Evolutionary conservation across 2,113 vertebrate genomes (phyloP).

Genomic region (Gambusia affinis): DNA sequence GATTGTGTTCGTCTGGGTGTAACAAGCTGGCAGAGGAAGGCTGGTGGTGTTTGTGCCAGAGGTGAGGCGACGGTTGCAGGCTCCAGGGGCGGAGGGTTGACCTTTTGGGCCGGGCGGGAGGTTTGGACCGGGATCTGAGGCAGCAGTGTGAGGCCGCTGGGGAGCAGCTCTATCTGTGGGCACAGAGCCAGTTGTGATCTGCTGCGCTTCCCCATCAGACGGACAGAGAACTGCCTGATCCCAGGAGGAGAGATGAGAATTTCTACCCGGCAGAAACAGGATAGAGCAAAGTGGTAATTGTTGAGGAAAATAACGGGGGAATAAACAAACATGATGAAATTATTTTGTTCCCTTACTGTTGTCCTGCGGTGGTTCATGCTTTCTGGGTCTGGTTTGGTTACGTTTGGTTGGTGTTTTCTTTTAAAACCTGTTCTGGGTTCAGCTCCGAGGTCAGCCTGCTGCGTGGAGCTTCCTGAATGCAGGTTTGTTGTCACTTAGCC

Average conservation of each 20-base stretch:
- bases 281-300: background rate
- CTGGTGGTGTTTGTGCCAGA: slow-evolving; percentile 49
- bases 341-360: background rate
- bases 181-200: slow-evolving; percentile 68
- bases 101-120: slow-evolving; percentile 66
- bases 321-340: slow-evolving; percentile 2
- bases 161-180: slow-evolving; percentile 62
- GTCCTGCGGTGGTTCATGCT: background rate
- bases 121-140: slow-evolving; percentile 77
- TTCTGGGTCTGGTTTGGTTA: background rate
- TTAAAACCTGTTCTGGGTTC: no score
- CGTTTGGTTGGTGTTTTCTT: background rate
- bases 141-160: slow-evolving; percentile 57
- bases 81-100: slow-evolving; percentile 63
- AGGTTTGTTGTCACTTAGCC: no score
- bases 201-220: slow-evolving; percentile 48
- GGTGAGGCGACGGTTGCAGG: slow-evolving; percentile 55
- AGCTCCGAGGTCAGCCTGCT: no score
- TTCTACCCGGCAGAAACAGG: background rate
- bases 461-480: no score
- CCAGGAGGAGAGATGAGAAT: slow-evolving; percentile 33
- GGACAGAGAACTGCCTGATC: slow-evolving; percentile 36
- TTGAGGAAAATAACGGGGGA: background rate
- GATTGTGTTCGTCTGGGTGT: slow-evolving; percentile 55
- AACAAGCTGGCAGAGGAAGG: slow-evolving; percentile 57